Conservation (phyloP, 1,140 invertebrate genomes). For the Halotydeus destructor region DNA sequence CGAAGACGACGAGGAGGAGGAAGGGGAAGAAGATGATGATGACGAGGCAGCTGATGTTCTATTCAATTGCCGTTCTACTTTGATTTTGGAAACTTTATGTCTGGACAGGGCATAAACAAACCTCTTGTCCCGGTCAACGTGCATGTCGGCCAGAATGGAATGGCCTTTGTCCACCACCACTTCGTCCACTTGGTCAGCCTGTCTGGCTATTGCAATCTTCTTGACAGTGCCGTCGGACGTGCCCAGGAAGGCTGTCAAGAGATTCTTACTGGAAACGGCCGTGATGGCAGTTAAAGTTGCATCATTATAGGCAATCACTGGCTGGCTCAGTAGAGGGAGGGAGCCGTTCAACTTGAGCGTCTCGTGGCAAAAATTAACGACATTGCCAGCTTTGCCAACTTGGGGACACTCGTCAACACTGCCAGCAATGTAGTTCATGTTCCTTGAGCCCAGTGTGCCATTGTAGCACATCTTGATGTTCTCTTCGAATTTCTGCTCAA, state of each 20-base stretch:
- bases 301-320: conserved; percentile 49
- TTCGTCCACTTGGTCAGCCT: conserved; percentile 52
- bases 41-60: no score
- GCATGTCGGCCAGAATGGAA: conserved; percentile 56
- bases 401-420: conserved; percentile 65
- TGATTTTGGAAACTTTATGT: neutral
- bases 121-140: conserved; percentile 49
- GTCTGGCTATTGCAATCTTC: conserved; percentile 41
- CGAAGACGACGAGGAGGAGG: neutral
- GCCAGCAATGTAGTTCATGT: conserved; percentile 80
- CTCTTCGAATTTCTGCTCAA: conserved; percentile 78
- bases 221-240: conserved; percentile 50
- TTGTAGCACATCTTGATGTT: conserved; percentile 95
- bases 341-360: conserved; percentile 75
- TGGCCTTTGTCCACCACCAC: conserved; percentile 45
- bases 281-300: conserved; percentile 58
- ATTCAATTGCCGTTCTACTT: neutral
- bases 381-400: conserved; percentile 63
- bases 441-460: conserved; percentile 66
- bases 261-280: conserved; percentile 53
- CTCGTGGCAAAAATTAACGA: conserved; percentile 60
- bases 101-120: conserved; percentile 45
- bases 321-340: conserved; percentile 47
- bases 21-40: no score
- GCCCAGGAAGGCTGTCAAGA: conserved; percentile 79